These are phyloP conservation scores for Aurelia sp. DNA, from an alignment of 30 jellyfish, hydroid and myxozoan species.

Conservation along the genomic window DNA sequence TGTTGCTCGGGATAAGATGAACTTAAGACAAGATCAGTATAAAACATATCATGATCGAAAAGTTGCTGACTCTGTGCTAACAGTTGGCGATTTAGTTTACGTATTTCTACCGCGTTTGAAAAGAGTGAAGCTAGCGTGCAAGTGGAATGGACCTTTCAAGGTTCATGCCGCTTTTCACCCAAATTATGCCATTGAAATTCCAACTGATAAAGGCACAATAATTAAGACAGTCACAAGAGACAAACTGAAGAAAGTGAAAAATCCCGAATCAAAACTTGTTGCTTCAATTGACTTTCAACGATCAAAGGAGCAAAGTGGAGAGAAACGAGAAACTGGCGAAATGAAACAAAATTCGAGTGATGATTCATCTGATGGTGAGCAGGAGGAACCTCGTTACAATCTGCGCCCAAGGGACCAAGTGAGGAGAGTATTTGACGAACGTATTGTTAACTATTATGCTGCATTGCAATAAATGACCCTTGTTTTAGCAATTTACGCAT, in stretches of 20 bases:
- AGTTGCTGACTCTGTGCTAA: constrained; percentile 14
- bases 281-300: neutral
- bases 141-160: constrained; percentile 52
- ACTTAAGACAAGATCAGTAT: constrained; percentile 27
- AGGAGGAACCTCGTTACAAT: neutral
- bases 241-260: neutral
- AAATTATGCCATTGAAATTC: constrained; percentile 14
- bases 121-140: neutral
- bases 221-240: constrained; percentile 37
- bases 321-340: neutral
- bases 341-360: neutral
- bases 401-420: constrained; percentile 3
- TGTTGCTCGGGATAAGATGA: constrained; percentile 26
- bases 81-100: constrained; percentile 16
- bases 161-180: constrained; percentile 7
- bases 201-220: constrained; percentile 13
- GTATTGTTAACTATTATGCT: too few species aligned
- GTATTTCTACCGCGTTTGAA: constrained; percentile 23
- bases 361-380: neutral
- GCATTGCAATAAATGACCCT: too few species aligned
- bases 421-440: neutral
- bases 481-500: too few species aligned
- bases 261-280: neutral
- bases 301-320: neutral
- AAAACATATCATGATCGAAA: constrained; percentile 19